phyloP scores from a whole-genome alignment of 2,797 vertebrate genomes.

The Coilia nasus region DNA sequence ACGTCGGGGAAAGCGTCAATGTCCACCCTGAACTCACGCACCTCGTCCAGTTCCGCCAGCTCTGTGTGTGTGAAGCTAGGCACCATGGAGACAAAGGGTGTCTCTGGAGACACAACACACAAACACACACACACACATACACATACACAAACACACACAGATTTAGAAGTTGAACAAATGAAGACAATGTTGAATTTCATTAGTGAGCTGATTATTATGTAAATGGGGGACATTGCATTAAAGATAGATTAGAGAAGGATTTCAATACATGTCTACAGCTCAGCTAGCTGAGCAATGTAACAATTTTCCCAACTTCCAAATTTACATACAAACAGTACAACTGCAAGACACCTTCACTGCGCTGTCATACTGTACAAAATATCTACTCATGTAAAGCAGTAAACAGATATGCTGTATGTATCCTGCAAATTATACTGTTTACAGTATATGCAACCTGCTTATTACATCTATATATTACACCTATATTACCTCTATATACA shows the following conservation, averaged over 20 bases:
- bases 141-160: background rate
- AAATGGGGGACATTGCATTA: background rate
- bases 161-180: background rate
- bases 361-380: background rate
- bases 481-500: no score
- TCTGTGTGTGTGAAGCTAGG: constrained; percentile 80
- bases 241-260: background rate
- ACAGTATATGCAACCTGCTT: no score
- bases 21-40: constrained; percentile 85
- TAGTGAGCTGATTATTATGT: background rate
- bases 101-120: constrained; percentile 72
- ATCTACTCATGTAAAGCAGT: background rate
- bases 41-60: constrained; percentile 86
- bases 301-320: background rate
- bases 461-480: no score
- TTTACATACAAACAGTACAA: background rate
- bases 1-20: constrained; percentile 85
- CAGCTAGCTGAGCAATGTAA: background rate
- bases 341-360: background rate
- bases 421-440: background rate
- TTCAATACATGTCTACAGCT: background rate
- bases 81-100: constrained; percentile 81
- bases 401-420: no score
- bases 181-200: background rate
- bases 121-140: background rate